phyloP scores from a whole-genome alignment of 1,140 invertebrate genomes.

The Ptiloglossa arizonensis region DNA sequence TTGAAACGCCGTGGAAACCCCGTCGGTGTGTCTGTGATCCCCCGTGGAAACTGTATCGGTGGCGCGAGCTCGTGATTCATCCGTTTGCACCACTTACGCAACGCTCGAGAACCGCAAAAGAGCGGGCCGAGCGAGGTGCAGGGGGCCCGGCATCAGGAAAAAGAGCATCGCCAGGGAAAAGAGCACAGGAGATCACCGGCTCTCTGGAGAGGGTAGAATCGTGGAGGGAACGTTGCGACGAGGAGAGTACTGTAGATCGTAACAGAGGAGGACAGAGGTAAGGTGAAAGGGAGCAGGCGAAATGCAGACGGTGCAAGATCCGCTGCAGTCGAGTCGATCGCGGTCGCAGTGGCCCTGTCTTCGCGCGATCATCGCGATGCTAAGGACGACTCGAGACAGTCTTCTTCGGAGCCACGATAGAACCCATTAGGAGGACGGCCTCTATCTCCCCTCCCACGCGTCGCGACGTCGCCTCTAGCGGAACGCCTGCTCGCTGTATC shows the following conservation, averaged over 20 bases:
- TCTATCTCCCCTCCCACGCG: slow-evolving; percentile 41
- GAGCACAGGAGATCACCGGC: slow-evolving; percentile 25
- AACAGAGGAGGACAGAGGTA: slow-evolving; percentile 9
- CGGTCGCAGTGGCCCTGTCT: slow-evolving; percentile 20
- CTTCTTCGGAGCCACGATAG: slow-evolving; percentile 22
- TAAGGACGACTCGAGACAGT: slow-evolving; percentile 21
- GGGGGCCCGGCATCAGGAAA: not conserved
- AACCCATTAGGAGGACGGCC: slow-evolving; percentile 34
- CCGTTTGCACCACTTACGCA: slow-evolving; percentile 39
- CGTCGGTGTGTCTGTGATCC: no score
- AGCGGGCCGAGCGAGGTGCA: slow-evolving; percentile 3
- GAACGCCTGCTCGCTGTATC: slow-evolving; percentile 36
- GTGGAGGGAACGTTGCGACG: slow-evolving; percentile 8
- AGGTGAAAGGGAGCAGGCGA: slow-evolving; percentile 59
- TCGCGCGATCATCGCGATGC: slow-evolving; percentile 20
- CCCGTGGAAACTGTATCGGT: no score
- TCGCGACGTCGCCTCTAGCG: slow-evolving; percentile 21
- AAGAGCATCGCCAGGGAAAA: slow-evolving; percentile 44
- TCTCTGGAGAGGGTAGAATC: not conserved
- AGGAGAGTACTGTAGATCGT: not conserved
- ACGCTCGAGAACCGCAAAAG: slow-evolving; percentile 18
- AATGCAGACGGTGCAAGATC: slow-evolving; percentile 35
- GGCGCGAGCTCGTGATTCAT: not conserved
- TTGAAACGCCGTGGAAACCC: no score
- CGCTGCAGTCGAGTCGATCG: slow-evolving; percentile 27